Evolutionary conservation across 35 echinoderm and acorn worm genomes (phyloP).

Genomic region (Ophiothrix spiculata): DNA sequence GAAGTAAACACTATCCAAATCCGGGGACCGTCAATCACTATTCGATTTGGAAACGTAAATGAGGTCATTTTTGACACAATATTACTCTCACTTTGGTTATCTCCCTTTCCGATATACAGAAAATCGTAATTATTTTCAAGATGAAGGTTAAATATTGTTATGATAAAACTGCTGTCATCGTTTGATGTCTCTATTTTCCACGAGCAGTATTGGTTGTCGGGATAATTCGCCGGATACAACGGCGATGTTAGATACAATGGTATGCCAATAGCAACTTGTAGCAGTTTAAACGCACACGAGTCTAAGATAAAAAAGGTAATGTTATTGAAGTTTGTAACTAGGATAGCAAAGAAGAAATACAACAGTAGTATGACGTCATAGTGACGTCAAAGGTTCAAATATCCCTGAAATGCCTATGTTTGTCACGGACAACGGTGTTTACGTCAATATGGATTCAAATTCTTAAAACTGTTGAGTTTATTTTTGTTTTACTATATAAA

Average conservation of each 20-base stretch:
- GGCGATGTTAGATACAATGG: not conserved
- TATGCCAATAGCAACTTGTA: not conserved
- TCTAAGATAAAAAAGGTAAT: not conserved
- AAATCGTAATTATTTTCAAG: not conserved
- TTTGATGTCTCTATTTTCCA: not conserved
- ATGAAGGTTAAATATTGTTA: not conserved
- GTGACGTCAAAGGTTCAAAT: too few relatives aligned
- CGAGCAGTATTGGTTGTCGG: not conserved
- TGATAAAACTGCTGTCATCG: not conserved
- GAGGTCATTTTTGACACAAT: not conserved
- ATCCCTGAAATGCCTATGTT: too few relatives aligned
- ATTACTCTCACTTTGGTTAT: not conserved
- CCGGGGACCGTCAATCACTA: not conserved
- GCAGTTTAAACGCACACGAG: not conserved
- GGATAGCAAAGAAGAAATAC: too few relatives aligned
- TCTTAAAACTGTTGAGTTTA: too few relatives aligned
- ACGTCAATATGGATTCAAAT: too few relatives aligned
- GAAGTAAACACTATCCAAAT: not conserved
- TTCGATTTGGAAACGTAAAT: not conserved
- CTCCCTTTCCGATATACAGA: not conserved
- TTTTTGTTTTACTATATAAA: too few relatives aligned
- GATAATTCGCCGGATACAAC: not conserved
- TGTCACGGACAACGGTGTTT: too few relatives aligned
- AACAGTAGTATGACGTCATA: too few relatives aligned
- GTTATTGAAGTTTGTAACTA: too few relatives aligned